A percentile compares a stretch with the other conserved stretches of the same genome.
phyloP scores from a whole-genome alignment of 2,113 vertebrate genomes.

The Coptodon bakossiorum region DNA sequence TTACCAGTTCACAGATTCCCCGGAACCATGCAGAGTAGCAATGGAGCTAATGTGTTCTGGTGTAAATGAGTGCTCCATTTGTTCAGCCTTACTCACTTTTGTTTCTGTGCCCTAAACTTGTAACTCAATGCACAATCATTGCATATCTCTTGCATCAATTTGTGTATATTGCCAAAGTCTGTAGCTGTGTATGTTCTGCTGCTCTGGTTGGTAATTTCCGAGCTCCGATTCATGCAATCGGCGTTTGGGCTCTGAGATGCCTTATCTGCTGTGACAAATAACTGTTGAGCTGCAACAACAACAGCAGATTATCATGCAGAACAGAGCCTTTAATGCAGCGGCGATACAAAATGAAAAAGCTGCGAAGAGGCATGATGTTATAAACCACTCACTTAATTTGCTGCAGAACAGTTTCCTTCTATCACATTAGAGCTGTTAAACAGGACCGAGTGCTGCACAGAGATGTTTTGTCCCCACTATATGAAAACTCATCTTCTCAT shows the following conservation, averaged over 20 bases:
- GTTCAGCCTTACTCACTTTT: neutral
- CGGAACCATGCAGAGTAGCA: conserved; percentile 10
- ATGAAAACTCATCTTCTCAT: conserved; percentile 51
- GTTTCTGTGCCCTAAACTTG: conserved; percentile 2
- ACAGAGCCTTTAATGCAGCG: conserved; percentile 45
- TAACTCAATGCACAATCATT: neutral
- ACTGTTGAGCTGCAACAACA: conserved; percentile 41
- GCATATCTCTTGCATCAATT: conserved; percentile 15
- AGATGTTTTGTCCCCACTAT: conserved; percentile 38
- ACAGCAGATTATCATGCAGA: conserved; percentile 50
- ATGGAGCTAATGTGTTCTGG: conserved; percentile 17
- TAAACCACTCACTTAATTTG: conserved; percentile 56
- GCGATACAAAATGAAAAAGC: conserved; percentile 43
- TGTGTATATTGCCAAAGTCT: neutral
- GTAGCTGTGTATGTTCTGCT: neutral
- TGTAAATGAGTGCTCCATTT: neutral
- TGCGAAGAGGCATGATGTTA: conserved; percentile 55
- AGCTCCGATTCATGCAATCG: conserved; percentile 33
- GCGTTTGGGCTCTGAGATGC: conserved; percentile 18
- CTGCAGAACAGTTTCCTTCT: conserved; percentile 51
- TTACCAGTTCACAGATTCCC: conserved; percentile 4
- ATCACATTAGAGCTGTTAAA: conserved; percentile 58
- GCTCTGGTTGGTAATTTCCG: conserved; percentile 36
- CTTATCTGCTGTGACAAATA: conserved; percentile 62
- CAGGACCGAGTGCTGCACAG: conserved; percentile 22